Percentiles rank a stretch among this genome's conserved stretches.
Evolutionary conservation across 2,888 invertebrate species (phyloP).

Genomic region (Aspidiotus rigidus): DNA sequence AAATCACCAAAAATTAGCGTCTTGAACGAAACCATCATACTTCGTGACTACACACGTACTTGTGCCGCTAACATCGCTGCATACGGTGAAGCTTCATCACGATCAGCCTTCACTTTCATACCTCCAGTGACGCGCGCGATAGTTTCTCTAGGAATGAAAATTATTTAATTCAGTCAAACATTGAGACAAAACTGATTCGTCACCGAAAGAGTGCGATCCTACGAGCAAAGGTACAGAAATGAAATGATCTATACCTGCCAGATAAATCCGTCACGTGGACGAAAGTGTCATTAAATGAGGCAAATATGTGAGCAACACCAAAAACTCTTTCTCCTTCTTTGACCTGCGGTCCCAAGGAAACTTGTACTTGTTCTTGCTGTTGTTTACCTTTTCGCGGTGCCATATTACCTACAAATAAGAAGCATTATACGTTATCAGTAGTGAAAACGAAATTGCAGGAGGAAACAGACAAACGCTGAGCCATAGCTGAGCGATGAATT

Average conservation of each 20-base stretch:
- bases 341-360: slow-evolving; percentile 90
- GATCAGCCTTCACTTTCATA: slow-evolving; percentile 99
- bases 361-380: slow-evolving; percentile 93
- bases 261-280: slow-evolving; percentile 99
- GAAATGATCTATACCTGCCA: slow-evolving; percentile 54
- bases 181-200: no score
- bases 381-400: slow-evolving; percentile 96
- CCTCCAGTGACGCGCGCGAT: slow-evolving; percentile 92
- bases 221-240: no score
- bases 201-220: no score
- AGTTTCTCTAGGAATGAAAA: slow-evolving; percentile 56
- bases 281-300: slow-evolving; percentile 99
- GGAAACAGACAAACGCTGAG: no score
- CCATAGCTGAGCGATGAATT: no score
- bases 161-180: no score
- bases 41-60: slow-evolving; percentile 47
- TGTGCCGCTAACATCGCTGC: slow-evolving; percentile 99
- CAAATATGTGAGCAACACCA: slow-evolving; percentile 98
- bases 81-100: slow-evolving; percentile 99
- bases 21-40: background rate
- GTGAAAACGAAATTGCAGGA: no score
- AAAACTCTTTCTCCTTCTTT: slow-evolving; percentile 96
- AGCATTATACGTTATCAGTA: no score
- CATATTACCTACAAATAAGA: slow-evolving; percentile 50
- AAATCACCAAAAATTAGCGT: background rate